Conservation (phyloP, 1,140 invertebrate species). For the Rhynchophorus ferrugineus region DNA sequence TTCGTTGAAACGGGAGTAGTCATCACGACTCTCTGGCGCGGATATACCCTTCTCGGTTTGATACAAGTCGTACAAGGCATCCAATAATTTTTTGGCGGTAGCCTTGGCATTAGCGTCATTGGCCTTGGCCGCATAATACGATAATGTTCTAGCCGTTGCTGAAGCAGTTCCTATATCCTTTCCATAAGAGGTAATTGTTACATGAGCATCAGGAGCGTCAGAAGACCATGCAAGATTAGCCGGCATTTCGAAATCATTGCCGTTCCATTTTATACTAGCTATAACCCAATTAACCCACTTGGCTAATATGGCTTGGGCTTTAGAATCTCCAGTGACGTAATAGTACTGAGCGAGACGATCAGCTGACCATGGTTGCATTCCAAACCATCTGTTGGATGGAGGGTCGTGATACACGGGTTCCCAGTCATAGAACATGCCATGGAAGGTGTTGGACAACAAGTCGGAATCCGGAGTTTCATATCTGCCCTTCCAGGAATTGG, state of each 20-base stretch:
- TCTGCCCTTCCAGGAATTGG: slow-evolving; percentile 23
- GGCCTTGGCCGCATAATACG: slow-evolving; percentile 24
- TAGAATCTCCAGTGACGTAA: slow-evolving; percentile 23
- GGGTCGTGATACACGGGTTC: slow-evolving; percentile 26
- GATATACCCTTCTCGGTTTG: slow-evolving; percentile 14
- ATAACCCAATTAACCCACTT: slow-evolving; percentile 21
- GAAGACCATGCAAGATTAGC: slow-evolving; percentile 14
- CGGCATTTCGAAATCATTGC: slow-evolving; percentile 15
- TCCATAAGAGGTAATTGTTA: slow-evolving; percentile 7
- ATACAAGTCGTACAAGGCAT: slow-evolving; percentile 13
- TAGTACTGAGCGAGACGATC: slow-evolving; percentile 26
- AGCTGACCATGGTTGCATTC: slow-evolving; percentile 27
- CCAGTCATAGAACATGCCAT: slow-evolving; percentile 27
- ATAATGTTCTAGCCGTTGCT: slow-evolving; percentile 18
- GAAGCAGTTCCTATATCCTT: slow-evolving; percentile 21
- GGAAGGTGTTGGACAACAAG: slow-evolving; percentile 19
- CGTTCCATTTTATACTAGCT: slow-evolving; percentile 11
- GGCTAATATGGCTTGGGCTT: slow-evolving; percentile 10
- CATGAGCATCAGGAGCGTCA: slow-evolving; percentile 16
- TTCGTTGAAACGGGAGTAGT: background rate
- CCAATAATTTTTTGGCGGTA: slow-evolving; percentile 21
- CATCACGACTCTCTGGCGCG: background rate
- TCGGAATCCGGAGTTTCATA: slow-evolving; percentile 16
- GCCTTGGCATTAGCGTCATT: slow-evolving; percentile 15
- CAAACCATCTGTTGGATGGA: slow-evolving; percentile 27